phyloP scores from a whole-genome alignment of 2,113 vertebrate genomes.

The Grantiella picta region DNA sequence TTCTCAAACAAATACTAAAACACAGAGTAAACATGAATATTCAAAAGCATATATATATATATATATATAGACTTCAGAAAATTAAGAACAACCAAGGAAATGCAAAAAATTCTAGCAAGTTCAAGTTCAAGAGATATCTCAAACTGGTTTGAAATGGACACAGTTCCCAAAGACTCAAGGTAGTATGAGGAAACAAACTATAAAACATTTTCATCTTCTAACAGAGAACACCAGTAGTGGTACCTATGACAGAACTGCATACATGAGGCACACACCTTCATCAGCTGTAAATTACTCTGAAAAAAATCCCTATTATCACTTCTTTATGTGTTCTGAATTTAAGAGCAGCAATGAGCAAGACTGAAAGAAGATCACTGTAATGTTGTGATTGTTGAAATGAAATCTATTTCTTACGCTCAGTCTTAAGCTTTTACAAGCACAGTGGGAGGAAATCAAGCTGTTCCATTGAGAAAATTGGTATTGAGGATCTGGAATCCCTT shows the following conservation, averaged over 20 bases:
- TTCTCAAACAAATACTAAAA: background rate
- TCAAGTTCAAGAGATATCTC: background rate
- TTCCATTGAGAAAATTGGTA: conserved; percentile 18
- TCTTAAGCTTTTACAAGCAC: conserved; percentile 1
- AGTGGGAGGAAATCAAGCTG: conserved; percentile 40
- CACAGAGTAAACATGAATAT: background rate
- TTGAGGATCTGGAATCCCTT: background rate
- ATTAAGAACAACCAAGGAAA: background rate
- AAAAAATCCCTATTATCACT: background rate
- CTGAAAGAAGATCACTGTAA: conserved; percentile 17
- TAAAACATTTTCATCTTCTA: background rate
- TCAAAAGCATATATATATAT: background rate
- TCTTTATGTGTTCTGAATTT: background rate
- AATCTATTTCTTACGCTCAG: background rate
- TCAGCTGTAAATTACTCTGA: background rate
- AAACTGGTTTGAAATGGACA: background rate
- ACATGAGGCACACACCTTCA: background rate
- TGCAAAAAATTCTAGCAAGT: background rate
- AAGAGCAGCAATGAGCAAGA: background rate
- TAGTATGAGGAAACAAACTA: background rate
- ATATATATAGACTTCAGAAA: background rate
- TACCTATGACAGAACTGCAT: background rate
- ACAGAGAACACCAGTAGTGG: background rate
- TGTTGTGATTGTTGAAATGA: conserved; percentile 9
- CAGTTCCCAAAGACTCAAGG: background rate